Evolutionary conservation across 2,888 invertebrate genomes (phyloP).

Genomic region (Sinotaia quadrata): DNA sequence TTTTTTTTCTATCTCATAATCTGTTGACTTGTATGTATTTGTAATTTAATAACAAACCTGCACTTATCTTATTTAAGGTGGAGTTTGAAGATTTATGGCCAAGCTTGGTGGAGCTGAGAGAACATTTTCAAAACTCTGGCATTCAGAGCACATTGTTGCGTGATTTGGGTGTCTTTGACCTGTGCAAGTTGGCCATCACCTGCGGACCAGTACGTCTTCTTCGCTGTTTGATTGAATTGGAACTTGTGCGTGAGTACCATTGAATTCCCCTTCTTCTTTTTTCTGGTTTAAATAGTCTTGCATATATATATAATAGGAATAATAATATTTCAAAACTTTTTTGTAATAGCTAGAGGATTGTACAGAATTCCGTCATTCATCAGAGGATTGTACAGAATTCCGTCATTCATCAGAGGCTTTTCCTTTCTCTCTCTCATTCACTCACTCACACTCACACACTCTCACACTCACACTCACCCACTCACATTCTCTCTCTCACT

Average conservation of each 20-base stretch:
- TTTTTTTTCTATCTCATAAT: too few relatives aligned
- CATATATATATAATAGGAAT: not conserved
- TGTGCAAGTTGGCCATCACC: constrained; percentile 50
- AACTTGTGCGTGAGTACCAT: constrained; percentile 55
- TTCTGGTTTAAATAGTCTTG: not conserved
- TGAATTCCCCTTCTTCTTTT: not conserved
- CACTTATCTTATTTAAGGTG: constrained; percentile 34
- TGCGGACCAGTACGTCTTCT: constrained; percentile 55
- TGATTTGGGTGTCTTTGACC: constrained; percentile 52
- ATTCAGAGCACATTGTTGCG: constrained; percentile 40
- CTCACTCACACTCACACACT: too few relatives aligned
- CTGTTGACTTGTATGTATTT: too few relatives aligned
- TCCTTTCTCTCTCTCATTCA: too few relatives aligned
- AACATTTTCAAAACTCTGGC: constrained; percentile 37
- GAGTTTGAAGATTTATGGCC: constrained; percentile 58
- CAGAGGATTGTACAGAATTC: not conserved
- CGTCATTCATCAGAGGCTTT: not conserved
- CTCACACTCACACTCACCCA: too few relatives aligned
- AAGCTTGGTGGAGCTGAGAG: constrained; percentile 38
- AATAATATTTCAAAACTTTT: not conserved
- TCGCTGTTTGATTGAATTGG: constrained; percentile 49
- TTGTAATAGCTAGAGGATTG: not conserved
- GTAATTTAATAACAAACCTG: too few relatives aligned
- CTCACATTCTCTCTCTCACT: constrained; percentile 8
- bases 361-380: not conserved